Conservation (phyloP, 2,888 invertebrate species). For the Drosophila melanosoma region DNA sequence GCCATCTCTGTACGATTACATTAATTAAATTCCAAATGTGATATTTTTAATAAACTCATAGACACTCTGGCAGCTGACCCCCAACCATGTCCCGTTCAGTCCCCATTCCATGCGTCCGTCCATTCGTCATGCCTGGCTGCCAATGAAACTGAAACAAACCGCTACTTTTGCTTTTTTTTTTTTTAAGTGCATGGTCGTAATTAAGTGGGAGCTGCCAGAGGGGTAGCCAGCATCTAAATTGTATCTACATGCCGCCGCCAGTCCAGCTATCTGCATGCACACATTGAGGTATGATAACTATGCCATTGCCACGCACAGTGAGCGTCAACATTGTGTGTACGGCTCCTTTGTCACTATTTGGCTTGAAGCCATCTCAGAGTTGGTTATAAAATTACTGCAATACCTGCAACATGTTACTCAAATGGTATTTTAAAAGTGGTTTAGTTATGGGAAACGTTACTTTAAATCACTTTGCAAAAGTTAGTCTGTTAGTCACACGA, state of each 20-base stretch:
- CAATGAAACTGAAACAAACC: constrained; percentile 73
- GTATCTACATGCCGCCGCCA: constrained; percentile 27
- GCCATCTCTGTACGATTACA: constrained; percentile 2
- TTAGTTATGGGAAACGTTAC: constrained; percentile 12
- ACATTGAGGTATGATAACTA: constrained; percentile 41
- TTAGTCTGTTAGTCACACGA: constrained; percentile 10
- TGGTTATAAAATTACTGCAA: constrained; percentile 40
- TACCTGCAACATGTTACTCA: constrained; percentile 17
- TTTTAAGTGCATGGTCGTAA: constrained; percentile 60
- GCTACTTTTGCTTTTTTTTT: constrained; percentile 76
- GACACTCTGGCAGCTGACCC: constrained; percentile 23
- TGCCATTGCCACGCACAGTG: constrained; percentile 72
- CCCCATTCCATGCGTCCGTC: background rate
- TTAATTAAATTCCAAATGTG: constrained; percentile 51
- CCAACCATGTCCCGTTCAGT: constrained; percentile 9
- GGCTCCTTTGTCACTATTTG: constrained; percentile 32
- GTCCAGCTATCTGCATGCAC: constrained; percentile 19
- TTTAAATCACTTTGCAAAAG: constrained; percentile 12
- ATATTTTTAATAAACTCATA: constrained; percentile 8
- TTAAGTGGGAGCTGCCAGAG: constrained; percentile 49
- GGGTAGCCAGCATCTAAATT: constrained; percentile 27
- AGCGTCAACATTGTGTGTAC: constrained; percentile 51
- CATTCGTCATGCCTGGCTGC: constrained; percentile 54
- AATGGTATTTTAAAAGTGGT: constrained; percentile 6
- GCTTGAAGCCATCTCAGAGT: constrained; percentile 21